A percentile compares a stretch with the other conserved stretches of the same genome.
Evolutionary conservation across 1,140 invertebrate species (phyloP).

Genomic region (Drosophila pandora): DNA sequence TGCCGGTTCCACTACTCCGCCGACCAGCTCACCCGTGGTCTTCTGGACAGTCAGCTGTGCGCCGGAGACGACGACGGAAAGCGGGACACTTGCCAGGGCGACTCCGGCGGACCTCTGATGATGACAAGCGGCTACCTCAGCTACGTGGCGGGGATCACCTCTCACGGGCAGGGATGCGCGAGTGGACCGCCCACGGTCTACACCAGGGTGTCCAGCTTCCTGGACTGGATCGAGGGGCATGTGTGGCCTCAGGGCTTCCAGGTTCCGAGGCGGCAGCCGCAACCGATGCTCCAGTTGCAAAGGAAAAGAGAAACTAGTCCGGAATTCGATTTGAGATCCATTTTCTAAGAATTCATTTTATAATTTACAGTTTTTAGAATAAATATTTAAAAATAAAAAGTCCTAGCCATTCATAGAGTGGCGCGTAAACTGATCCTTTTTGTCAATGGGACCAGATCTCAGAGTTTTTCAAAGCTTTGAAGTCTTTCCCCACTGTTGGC

Average conservation of each 20-base stretch:
- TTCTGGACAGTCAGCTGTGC: slow-evolving; percentile 85
- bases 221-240: slow-evolving; percentile 90
- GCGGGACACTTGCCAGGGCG: slow-evolving; percentile 89
- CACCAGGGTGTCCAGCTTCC: slow-evolving; percentile 87
- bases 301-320: not conserved
- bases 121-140: slow-evolving; percentile 12
- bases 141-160: slow-evolving; percentile 88
- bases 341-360: not conserved
- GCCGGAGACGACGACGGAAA: slow-evolving; percentile 85
- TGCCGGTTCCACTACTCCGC: slow-evolving; percentile 56
- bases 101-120: slow-evolving; percentile 86
- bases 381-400: not conserved
- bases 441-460: not conserved
- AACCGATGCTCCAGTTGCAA: not conserved
- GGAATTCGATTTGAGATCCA: not conserved
- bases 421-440: too few species aligned
- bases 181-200: slow-evolving; percentile 88
- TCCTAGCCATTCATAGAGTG: too few species aligned
- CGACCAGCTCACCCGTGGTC: slow-evolving; percentile 61
- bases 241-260: slow-evolving; percentile 85
- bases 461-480: not conserved
- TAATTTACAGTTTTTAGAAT: not conserved
- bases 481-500: not conserved
- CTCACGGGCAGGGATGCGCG: slow-evolving; percentile 88
- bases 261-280: not conserved